Percentiles rank a stretch among this genome's conserved stretches.
phyloP scores from a whole-genome alignment of 1,140 invertebrate species.

The Nymphalis io region DNA sequence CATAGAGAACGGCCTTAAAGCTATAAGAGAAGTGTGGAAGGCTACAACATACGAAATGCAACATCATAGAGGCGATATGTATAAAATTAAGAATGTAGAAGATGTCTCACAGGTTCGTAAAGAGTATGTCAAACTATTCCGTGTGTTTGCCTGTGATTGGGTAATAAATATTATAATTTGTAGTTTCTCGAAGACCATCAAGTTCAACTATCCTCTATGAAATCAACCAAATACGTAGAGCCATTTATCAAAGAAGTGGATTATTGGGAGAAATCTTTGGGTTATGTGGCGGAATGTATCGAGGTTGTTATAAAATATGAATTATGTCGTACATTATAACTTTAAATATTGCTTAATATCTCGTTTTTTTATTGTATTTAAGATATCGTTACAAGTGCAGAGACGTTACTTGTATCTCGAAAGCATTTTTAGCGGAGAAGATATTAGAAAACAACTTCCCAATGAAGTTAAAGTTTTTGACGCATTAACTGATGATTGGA shows the following conservation, averaged over 20 bases:
- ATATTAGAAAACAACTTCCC: slow-evolving; percentile 91
- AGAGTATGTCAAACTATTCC: neutral
- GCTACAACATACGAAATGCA: slow-evolving; percentile 86
- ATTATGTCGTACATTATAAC: neutral
- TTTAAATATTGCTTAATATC: no score
- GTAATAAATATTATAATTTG: slow-evolving; percentile 5
- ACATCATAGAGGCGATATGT: slow-evolving; percentile 85
- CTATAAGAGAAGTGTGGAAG: slow-evolving; percentile 87
- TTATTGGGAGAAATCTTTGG: slow-evolving; percentile 90
- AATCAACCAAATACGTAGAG: slow-evolving; percentile 92
- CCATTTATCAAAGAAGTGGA: slow-evolving; percentile 90
- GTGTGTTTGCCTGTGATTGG: neutral
- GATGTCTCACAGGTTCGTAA: slow-evolving; percentile 84
- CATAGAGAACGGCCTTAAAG: slow-evolving; percentile 89
- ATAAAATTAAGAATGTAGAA: slow-evolving; percentile 84
- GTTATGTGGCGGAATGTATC: slow-evolving; percentile 88
- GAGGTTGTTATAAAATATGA: slow-evolving; percentile 75
- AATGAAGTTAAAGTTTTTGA: slow-evolving; percentile 89
- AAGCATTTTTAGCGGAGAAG: slow-evolving; percentile 92
- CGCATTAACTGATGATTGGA: slow-evolving; percentile 86
- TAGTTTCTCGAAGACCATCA: slow-evolving; percentile 87
- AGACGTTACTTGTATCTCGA: slow-evolving; percentile 91
- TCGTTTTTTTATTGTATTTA: no score
- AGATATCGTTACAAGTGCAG: slow-evolving; percentile 87
- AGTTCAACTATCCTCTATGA: slow-evolving; percentile 89